A percentile compares a stretch with the other conserved stretches of the same genome.
Evolutionary conservation across 2,113 vertebrate genomes (phyloP).

Genomic region (Gymnobelideus leadbeateri): DNA sequence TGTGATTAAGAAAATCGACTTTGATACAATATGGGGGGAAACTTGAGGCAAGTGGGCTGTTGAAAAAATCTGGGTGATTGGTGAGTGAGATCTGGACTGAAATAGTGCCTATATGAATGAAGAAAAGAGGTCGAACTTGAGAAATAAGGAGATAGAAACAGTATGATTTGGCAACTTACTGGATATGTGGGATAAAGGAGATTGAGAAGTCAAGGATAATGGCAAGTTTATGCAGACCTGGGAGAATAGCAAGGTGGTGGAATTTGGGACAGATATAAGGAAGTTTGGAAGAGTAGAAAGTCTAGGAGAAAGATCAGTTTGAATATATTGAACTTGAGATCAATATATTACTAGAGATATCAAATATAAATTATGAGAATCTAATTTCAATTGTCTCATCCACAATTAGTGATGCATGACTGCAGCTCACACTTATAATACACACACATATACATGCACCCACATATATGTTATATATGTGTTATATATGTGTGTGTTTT

Average conservation of each 20-base stretch:
- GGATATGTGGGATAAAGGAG: background rate
- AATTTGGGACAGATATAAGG: background rate
- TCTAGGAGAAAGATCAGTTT: too few relatives aligned
- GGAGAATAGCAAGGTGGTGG: background rate
- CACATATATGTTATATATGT: background rate
- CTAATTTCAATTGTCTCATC: background rate
- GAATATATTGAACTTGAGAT: background rate
- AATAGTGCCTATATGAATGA: background rate
- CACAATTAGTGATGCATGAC: too few relatives aligned
- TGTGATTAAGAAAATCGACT: background rate
- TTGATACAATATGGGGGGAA: background rate
- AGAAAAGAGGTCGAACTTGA: background rate
- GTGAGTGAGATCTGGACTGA: background rate
- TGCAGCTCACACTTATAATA: background rate
- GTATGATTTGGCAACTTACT: background rate
- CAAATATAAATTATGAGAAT: too few relatives aligned
- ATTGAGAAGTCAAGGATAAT: background rate
- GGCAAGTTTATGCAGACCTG: background rate
- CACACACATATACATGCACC: too few relatives aligned
- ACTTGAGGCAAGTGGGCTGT: background rate
- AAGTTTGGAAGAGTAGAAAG: too few relatives aligned
- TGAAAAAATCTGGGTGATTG: background rate
- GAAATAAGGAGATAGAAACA: background rate
- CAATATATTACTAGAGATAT: too few relatives aligned
- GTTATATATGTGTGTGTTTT: too few relatives aligned